Evolutionary conservation across 1,140 invertebrate genomes (phyloP).

Genomic region (Eumeta japonica): DNA sequence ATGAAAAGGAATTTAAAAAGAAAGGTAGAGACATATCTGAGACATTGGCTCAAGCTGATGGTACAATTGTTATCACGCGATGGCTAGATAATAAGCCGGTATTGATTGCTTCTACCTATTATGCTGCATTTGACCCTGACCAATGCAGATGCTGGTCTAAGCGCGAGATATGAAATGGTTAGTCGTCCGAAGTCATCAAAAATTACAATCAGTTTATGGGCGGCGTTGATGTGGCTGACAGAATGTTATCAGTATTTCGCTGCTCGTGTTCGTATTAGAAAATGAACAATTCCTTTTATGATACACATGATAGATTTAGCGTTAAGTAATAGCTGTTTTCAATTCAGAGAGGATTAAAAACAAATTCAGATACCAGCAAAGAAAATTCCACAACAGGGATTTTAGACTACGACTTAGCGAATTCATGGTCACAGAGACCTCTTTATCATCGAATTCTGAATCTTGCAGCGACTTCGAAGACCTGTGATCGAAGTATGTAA

Average conservation of each 20-base stretch:
- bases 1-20: conserved; percentile 6
- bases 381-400: no score
- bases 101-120: background rate
- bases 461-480: no score
- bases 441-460: no score
- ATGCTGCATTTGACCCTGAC: background rate
- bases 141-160: conserved; percentile 7
- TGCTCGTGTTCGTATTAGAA: conserved; percentile 5
- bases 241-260: conserved; percentile 11
- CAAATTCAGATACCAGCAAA: no score
- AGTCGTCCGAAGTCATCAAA: conserved; percentile 8
- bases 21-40: conserved; percentile 4
- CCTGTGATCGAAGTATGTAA: no score
- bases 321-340: no score
- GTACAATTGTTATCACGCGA: background rate
- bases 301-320: no score
- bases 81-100: conserved; percentile 5
- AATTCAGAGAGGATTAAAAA: no score
- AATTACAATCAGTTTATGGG: conserved; percentile 20
- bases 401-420: no score
- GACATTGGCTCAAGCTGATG: background rate
- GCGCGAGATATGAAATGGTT: conserved; percentile 16
- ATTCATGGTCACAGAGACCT: no score
- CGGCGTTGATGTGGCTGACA: conserved; percentile 17
- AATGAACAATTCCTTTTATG: no score